Evolutionary conservation across 2,797 vertebrate species (phyloP), one percentile per base, ranked within the genome.

Genomic region (Scolopax rusticola): DNA sequence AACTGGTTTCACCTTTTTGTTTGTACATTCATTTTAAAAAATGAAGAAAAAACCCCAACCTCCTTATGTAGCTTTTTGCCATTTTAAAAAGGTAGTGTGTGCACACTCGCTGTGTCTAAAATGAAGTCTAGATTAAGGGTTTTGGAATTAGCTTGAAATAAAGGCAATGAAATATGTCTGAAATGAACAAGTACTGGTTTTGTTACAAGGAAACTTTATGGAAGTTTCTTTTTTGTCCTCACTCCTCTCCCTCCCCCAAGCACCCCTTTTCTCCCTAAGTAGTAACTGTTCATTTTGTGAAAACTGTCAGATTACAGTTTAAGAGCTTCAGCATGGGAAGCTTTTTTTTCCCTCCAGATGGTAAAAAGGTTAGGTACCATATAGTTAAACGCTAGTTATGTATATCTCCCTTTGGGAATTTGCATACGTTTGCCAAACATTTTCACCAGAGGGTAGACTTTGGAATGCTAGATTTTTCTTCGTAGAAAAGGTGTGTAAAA

Each of bases 41-140:
- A 5, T 6, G 74, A 68, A 14, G 4, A 21, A 43, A 38, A 36
- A 45, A 0, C 0, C 6, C 2, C 19, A 9, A 32, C 27, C 18
- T 32, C 51, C 8, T 38, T 8, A 2, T 8, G 4, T 89, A n/a
- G 32, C 15, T 78, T 54, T 28, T 57, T 76, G 7, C 28, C 3
- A 2, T 51, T 47, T 56, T n/a, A 15, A 82, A 61, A 40, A 43
- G 53, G 23, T 63, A 17, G 11, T 14, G 3, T 25, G 21, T 51
- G 11, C 0, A 0, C 6, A 4, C 14, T 40, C 28, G 10, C 51
- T 33, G 5, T 59, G 9, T 60, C 50, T 45, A 40, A 38, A 79
- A 36, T 78, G 24, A 73, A 20, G 14, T 70, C 11, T 84, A n/a
- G 30, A 4, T 47, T 64, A 27, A 61, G 45, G 24, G 13, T 54